A percentile compares a stretch with the other conserved stretches of the same genome.
Evolutionary conservation across 2,113 vertebrate species (phyloP).

Genomic region (Ramphastos sulfuratus): DNA sequence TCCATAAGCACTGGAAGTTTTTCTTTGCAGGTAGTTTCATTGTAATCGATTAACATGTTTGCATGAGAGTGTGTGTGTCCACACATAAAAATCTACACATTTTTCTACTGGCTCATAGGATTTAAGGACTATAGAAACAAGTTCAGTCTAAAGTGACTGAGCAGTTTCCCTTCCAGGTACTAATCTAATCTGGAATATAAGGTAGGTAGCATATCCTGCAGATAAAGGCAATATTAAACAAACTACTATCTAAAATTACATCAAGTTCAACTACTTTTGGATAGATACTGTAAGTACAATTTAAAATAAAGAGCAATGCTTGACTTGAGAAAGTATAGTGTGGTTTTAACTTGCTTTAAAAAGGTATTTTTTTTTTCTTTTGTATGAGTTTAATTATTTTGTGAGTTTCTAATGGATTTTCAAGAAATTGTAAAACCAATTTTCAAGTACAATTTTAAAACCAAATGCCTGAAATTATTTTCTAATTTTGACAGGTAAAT

Average conservation of each 20-base stretch:
- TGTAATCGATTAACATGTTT: not conserved
- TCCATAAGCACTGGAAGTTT: not conserved
- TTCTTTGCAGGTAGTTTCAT: not conserved
- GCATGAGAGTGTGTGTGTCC: not conserved
- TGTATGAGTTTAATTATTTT: not conserved
- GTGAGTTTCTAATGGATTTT: not conserved
- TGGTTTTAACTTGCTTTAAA: not conserved
- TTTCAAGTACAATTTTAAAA: not conserved
- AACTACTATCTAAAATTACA: not conserved
- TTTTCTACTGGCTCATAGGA: not conserved
- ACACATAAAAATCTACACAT: too few species aligned
- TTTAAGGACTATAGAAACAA: not conserved
- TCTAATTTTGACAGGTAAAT: slow-evolving; percentile 85
- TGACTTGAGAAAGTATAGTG: not conserved
- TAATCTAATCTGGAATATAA: not conserved
- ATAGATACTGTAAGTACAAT: not conserved
- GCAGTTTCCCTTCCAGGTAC: not conserved
- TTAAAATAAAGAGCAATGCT: not conserved
- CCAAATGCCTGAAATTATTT: not conserved
- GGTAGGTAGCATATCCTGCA: not conserved
- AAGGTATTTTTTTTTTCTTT: not conserved
- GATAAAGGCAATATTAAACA: not conserved
- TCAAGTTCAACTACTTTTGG: not conserved
- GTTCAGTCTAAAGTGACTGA: not conserved
- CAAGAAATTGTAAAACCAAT: not conserved